Base-by-base conservation (phyloP, 2,797 vertebrate genomes). In the Rhabdophis nuchalis region DNA sequence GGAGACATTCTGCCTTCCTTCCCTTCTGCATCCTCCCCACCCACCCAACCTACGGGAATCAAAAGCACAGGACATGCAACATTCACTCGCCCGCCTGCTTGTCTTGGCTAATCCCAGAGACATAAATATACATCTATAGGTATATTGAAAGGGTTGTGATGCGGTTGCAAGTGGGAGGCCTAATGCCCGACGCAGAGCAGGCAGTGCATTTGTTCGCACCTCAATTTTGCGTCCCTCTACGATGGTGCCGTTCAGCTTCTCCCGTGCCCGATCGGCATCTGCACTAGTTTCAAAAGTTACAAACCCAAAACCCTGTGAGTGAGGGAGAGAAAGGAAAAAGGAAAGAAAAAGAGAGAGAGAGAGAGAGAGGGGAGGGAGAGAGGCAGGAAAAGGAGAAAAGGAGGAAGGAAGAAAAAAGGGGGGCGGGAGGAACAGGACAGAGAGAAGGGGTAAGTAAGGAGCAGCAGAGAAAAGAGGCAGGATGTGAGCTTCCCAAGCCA, bases 171-270 rank as follows among this genome's bases (percentile, higher is more conserved):
- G 46, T 41, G 64, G 14, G 54, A 20, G 54, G 88, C 13, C 41
- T 32, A 8, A 92, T 91, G 60, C 91, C 36, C 93, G 10, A 86
- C 91, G 96, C 92, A 72, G 93, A 93, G 90, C 93, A 94, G 94
- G 95, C 96, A 96, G 90, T 85, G 95, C 96, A 96, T 96, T 97
- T 97, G 97, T 97, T 96, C 97, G 98, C 97, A 97, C 99, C 99
- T 99, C 99, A 97, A 99, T 99, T 98, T 99, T 99, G 98, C 99
- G 99, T 97, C 99, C 99, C 98, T 99, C 99, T 98, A 99, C 99
- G 98, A 99, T 99, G 98, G 99, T 99, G 98, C 98, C 99, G 95
- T 99, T 99, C 98, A 99, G 98, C 98, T 99, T 99, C 98, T 99
- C 99, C 97, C 99, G 98, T 95, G 99, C 99, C 96, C 98, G 98